Percentiles rank a stretch among this genome's conserved stretches.
Evolutionary conservation across 2,888 invertebrate genomes (phyloP).

Genomic region (Ectropis crepuscularia): DNA sequence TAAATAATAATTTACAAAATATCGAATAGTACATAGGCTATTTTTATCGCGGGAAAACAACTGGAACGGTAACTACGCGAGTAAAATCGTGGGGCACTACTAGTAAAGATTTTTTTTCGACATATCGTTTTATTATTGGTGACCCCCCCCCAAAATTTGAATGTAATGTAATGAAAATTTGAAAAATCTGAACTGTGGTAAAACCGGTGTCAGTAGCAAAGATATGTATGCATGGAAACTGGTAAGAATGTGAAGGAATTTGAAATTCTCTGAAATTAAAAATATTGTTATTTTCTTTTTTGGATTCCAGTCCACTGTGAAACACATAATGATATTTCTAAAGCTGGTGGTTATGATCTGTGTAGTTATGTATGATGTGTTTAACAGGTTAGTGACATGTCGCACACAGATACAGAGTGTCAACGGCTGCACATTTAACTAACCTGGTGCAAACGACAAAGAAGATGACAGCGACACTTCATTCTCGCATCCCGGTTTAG

Average conservation of each 20-base stretch:
- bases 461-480: conserved; percentile 83
- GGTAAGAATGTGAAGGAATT: neutral
- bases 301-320: conserved; percentile 34
- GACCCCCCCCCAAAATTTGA: too few relatives aligned
- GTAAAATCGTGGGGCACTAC: too few relatives aligned
- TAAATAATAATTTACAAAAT: too few relatives aligned
- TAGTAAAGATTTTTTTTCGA: too few relatives aligned
- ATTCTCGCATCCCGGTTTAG: conserved; percentile 81
- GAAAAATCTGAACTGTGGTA: conserved; percentile 3
- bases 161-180: too few relatives aligned
- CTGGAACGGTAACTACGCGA: too few relatives aligned
- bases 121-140: too few relatives aligned
- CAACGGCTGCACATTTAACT: conserved; percentile 80
- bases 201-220: conserved; percentile 28
- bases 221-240: conserved; percentile 20
- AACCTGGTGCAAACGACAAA: conserved; percentile 83
- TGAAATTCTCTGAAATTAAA: conserved; percentile 1
- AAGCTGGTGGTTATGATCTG: conserved; percentile 62
- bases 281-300: conserved; percentile 14
- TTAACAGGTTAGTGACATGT: conserved; percentile 79
- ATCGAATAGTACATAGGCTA: too few relatives aligned
- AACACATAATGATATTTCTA: conserved; percentile 44
- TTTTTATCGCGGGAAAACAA: too few relatives aligned
- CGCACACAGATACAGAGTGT: conserved; percentile 79
- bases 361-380: conserved; percentile 51